These are phyloP conservation scores for Corella eumyota DNA, from an alignment of 23 tunicate genomes.

Conservation along the genomic window DNA sequence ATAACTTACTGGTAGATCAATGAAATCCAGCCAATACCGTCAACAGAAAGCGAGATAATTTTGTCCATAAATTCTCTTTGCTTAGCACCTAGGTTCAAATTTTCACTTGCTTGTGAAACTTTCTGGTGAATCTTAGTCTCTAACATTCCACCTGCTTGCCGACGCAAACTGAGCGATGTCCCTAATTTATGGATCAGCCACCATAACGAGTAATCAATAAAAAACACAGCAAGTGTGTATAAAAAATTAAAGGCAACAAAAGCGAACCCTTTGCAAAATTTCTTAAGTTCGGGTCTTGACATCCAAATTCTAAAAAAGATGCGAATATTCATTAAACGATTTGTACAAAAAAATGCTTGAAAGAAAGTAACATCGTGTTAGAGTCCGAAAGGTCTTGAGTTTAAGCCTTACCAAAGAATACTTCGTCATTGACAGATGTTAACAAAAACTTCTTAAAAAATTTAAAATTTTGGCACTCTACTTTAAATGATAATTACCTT, in stretches of 20 bases:
- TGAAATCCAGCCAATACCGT: slow-evolving; percentile 45
- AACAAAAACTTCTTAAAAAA: no score
- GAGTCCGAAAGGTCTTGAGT: no score
- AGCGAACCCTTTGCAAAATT: slow-evolving; percentile 49
- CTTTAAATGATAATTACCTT: slow-evolving; percentile 40
- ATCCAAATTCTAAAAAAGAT: slow-evolving; percentile 40
- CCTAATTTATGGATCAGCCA: slow-evolving; percentile 31
- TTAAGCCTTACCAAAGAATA: no score
- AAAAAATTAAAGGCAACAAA: slow-evolving; percentile 43
- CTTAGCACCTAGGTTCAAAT: slow-evolving; percentile 5
- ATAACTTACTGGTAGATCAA: slow-evolving; percentile 55
- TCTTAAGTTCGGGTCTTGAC: slow-evolving; percentile 70
- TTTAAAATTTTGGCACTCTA: no score
- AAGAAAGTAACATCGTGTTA: no score
- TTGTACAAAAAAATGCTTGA: no score
- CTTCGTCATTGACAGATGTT: no score
- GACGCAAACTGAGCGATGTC: slow-evolving; percentile 24
- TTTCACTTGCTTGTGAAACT: slow-evolving; percentile 4
- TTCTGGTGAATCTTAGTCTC: slow-evolving; percentile 17
- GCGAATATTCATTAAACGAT: no score
- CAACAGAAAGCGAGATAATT: slow-evolving; percentile 14
- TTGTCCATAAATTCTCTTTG: slow-evolving; percentile 4
- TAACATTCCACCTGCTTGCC: slow-evolving; percentile 13
- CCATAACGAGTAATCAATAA: slow-evolving; percentile 47
- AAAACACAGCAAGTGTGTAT: slow-evolving; percentile 31